Base-by-base conservation (phyloP, 2,797 vertebrate genomes). In the Dermochelys coriacea region DNA sequence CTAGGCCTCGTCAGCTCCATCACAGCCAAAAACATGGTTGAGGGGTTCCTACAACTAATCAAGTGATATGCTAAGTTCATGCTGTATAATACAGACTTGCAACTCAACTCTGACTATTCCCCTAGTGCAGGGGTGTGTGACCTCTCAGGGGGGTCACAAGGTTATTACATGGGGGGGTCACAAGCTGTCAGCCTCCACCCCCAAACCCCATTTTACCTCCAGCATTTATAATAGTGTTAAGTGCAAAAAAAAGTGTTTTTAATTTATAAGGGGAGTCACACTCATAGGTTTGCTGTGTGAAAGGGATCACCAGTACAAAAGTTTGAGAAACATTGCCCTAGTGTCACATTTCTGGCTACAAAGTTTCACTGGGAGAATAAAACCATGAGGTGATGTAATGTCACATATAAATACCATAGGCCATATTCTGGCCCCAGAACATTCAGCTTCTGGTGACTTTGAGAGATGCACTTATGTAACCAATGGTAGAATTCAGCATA, bases 361-460 rank as follows among this genome's bases (percentile, higher is more conserved):
- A 29, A 37, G n/a, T 37, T 90, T 80, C 78, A n/a, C 77, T 74
- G 88, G 55, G 84, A 89, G 49, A 94, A 27, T 83, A 88, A 68
- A 91, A 54, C 34, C 57, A 31, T 86, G 87, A 23, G 87, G 21
- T 16, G 25, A 41, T 1, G 45, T 45, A 29, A 29, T 16, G 78
- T 47, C 59, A 87, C 55, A 71, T 19, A 91, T 86, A 91, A 93
- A 86, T 0, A 89, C 57, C 54, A 94, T 34, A 93, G 23, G 75
- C 87, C 55, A 50, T 25, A 82, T 8, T 71, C 34, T 54, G 55
- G 91, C 79, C 57, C 51, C 52, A 83, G 41, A 93, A 84, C 31
- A 93, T 71, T 57, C 2, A 59, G 47, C 7, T 80, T 57, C 27
- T 11, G 85, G 55, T 90, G 75, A 71, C 41, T 75, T 80, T 77